Evolutionary conservation across 2,797 vertebrate genomes (phyloP), one percentile per base, ranked within the genome.

Genomic region (Bucorvus abyssinicus): DNA sequence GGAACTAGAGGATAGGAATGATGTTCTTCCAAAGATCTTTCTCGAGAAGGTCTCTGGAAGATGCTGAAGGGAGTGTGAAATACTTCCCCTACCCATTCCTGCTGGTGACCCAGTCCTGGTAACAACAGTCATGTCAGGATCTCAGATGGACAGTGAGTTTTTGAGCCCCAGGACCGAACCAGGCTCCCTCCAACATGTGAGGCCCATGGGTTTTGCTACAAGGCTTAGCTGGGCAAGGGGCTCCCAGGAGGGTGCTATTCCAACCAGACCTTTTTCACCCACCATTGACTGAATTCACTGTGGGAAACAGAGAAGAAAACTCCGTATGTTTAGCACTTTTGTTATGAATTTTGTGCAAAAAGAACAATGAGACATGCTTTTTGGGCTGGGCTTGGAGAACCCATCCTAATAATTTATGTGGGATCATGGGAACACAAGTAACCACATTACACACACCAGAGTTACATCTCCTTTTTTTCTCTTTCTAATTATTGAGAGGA

Each of bases 331-430:
- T n/a, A n/a, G n/a, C n/a, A n/a, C n/a, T n/a, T n/a, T n/a, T n/a
- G n/a, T n/a, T n/a, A n/a, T n/a, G n/a, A n/a, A n/a, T n/a, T n/a
- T 50, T 38, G 23, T 22, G 21, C 56, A n/a, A n/a, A n/a, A n/a
- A n/a, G n/a, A n/a, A n/a, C n/a, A n/a, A n/a, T n/a, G n/a, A n/a
- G n/a, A n/a, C n/a, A n/a, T n/a, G n/a, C n/a, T n/a, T n/a, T 56
- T 75, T 74, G 56, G 26, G 7, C 12, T 69, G 68, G 8, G 5
- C 11, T 57, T 70, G 27, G 29, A 49, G 18, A 55, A 20, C 3
- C 6, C n/a, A 7, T 53, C 20, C 12, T 34, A 26, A 44, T 1
- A 1, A n/a, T n/a, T n/a, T n/a, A n/a, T n/a, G n/a, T 12, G 30
- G 40, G 23, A 10, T 6, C 2, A 1, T 3, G 10, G 26, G 53